Base-by-base conservation (phyloP, 2,797 vertebrate genomes). In the Cyprinodon diabolis region DNA sequence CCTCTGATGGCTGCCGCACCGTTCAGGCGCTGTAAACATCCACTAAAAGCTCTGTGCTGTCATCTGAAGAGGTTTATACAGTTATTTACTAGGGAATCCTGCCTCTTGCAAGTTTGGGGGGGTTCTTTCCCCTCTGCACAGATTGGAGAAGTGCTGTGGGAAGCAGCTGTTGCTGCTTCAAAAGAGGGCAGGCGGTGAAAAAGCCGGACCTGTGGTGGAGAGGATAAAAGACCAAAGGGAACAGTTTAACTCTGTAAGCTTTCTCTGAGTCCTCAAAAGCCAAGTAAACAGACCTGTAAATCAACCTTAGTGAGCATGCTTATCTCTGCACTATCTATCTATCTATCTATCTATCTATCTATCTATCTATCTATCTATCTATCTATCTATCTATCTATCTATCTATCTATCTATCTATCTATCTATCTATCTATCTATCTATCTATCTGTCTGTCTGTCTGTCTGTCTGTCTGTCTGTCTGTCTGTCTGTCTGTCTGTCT, bases 241-340 rank as follows among this genome's bases (percentile, higher is more conserved):
- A 80, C 75, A 72, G 87, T 91, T 90, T 78, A 90, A 78, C 89
- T 80, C 71, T 9, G 17, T 88, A 85, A 92, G 82, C 85, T 83
- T 86, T 77, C 77, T 70, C 68, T 90, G 88, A 92, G 84, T 85
- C 86, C 68, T 80, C 70, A 69, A 86, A 89, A 85, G 79, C 84
- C 68, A 75, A 45, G 65, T 81, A 89, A 91, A 91, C 89, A 89
- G 56, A 86, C 78, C 60, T 66, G 70, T 67, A 84, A 82, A 84
- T 69, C 78, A 69, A 52, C 69, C 62, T 71, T 54, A 57, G 76
- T 57, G 15, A 78, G 60, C 40, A 30, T 72, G 72, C 60, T 74
- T 72, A 62, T 62, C 19, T 4, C 35, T 62, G 58, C 58, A 62
- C 40, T 62, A 35, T 62, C 30, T 62, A 62, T 37, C 37, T 8